Evolutionary conservation across 1,140 invertebrate genomes (phyloP), one percentile per base, ranked within the genome.

Genomic region (Heliconius hewitsoni): DNA sequence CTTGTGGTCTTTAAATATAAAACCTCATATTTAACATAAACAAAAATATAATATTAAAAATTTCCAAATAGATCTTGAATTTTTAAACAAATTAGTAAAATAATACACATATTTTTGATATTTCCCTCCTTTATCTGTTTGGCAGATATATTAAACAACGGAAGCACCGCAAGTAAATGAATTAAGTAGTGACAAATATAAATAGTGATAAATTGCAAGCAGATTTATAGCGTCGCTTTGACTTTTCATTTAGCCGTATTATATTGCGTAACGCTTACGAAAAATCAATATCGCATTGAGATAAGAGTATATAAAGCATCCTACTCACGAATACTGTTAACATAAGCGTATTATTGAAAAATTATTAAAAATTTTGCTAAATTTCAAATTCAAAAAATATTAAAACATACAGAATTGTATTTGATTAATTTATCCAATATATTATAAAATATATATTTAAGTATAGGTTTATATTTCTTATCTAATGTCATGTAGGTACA

Each of bases 251-350:
- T 81, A 16, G 79, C 34, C 74, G 82, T 23, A 18, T 89, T 83
- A 86, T 85, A 87, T 82, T 86, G 86, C 86, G 87, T 86, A 87
- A 84, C 84, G 78, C 75, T 80, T 73, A 81, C 79, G 39, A 76
- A 81, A 87, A 86, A 86, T 85, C 82, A 83, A 85, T 82, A 84
- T 50, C 23, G 23, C n/a, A 37, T 70, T 46, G 13, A 70, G 74
- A 37, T 27, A 30, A 70, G 74, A 70, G 30, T 50, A 46, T 27
- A 76, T 42, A 66, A 66, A 66, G 60, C 27, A 13, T 66, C 27
- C 60, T 66, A 66, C 27, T 66, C 23, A 66, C 60, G 60, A 3
- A 30, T 6, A 13, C 4, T 1, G 3, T 66, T 66, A 23, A 57
- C n/a, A 3, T 57, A 57, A 23, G 8, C 19, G n/a, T 23, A 23